Percentiles rank a stretch among this genome's conserved stretches.
These are phyloP conservation scores for Lepus americanus DNA, from an alignment of 2,113 vertebrate genomes.

Conservation along the genomic window DNA sequence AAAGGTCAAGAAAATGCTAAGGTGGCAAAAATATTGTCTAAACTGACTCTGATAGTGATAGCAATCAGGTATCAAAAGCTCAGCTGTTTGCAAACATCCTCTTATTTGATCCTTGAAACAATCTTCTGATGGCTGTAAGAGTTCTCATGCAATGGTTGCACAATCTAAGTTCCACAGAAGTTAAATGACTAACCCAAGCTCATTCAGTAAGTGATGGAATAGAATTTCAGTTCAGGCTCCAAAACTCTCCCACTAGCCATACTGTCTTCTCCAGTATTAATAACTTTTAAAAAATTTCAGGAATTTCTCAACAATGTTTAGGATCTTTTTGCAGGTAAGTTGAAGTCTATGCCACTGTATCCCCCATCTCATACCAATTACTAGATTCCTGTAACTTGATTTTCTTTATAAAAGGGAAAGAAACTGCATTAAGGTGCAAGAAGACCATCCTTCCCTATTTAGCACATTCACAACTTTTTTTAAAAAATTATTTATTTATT, in stretches of 20 bases:
- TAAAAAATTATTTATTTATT: too few relatives aligned
- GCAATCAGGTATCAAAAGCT: neutral
- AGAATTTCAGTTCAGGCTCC: neutral
- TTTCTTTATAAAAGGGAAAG: neutral
- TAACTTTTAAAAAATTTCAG: neutral
- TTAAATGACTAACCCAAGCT: neutral
- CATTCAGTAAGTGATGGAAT: neutral
- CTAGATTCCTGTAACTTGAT: neutral
- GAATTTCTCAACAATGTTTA: neutral
- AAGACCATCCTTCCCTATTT: neutral
- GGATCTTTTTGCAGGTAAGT: neutral
- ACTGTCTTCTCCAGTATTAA: neutral
- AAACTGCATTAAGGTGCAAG: neutral
- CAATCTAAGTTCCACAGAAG: neutral
- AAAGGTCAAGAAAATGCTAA: neutral
- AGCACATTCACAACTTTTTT: neutral
- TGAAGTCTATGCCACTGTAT: too few relatives aligned
- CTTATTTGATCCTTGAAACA: neutral
- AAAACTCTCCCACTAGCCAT: neutral
- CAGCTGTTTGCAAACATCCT: neutral
- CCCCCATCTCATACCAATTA: neutral
- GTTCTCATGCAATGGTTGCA: neutral
- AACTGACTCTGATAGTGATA: neutral
- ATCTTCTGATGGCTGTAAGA: neutral
- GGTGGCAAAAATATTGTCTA: neutral